Evolutionary conservation across 2,113 vertebrate genomes (phyloP).

Genomic region (Hylia prasina): DNA sequence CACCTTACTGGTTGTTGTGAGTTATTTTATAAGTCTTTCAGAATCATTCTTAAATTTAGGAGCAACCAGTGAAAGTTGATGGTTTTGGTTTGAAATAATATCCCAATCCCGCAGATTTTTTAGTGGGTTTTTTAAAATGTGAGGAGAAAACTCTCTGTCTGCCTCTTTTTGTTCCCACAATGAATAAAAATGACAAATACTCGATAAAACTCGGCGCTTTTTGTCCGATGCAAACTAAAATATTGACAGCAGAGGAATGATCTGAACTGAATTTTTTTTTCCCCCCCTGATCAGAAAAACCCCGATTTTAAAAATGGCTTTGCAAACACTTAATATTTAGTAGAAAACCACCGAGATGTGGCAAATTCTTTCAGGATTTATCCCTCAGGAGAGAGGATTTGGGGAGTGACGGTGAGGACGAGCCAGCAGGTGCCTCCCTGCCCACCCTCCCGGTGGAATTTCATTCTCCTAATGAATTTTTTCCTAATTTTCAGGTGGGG

Average conservation of each 20-base stretch:
- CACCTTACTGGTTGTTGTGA: not conserved
- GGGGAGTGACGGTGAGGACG: fast-evolving
- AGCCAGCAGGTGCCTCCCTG: not conserved
- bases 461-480: not conserved
- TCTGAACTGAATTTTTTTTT: not conserved
- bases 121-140: not conserved
- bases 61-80: fast-evolving
- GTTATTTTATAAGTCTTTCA: not conserved
- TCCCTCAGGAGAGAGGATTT: not conserved
- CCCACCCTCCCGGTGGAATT: not conserved
- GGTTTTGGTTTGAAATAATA: not conserved
- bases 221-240: not conserved
- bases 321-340: not conserved
- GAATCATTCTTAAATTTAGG: not conserved
- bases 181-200: not conserved
- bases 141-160: not conserved
- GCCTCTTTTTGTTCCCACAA: not conserved
- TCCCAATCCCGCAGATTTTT: not conserved
- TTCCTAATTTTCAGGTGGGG: fast-evolving
- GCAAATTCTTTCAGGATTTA: not conserved
- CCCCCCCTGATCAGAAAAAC: not conserved
- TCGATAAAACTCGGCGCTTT: not conserved
- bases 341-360: fast-evolving
- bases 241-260: not conserved
- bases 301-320: fast-evolving